A percentile compares a stretch with the other conserved stretches of the same genome.
Conservation (phyloP, 2,797 vertebrate species). For the Aphelocoma californica region DNA sequence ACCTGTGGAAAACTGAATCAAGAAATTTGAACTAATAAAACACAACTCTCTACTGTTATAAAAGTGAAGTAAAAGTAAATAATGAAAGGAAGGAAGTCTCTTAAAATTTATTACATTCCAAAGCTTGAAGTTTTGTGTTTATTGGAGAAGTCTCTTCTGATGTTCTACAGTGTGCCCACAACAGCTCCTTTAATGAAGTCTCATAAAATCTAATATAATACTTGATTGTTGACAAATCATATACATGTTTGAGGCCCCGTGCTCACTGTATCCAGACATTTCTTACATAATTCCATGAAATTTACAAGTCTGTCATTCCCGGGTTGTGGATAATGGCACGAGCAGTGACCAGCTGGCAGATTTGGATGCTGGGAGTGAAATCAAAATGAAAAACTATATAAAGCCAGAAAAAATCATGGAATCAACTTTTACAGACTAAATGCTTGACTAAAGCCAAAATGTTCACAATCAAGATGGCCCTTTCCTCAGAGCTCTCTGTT, state of each 20-base stretch:
- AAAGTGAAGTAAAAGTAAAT: slow-evolving; percentile 84
- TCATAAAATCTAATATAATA: slow-evolving; percentile 86
- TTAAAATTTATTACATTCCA: slow-evolving; percentile 94
- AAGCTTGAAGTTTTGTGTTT: slow-evolving; percentile 82
- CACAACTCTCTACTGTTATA: slow-evolving; percentile 78
- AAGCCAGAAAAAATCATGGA: slow-evolving; percentile 39
- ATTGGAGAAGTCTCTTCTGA: slow-evolving; percentile 86
- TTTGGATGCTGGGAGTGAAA: slow-evolving; percentile 24
- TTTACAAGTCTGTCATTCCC: slow-evolving; percentile 28
- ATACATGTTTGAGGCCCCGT: slow-evolving; percentile 57
- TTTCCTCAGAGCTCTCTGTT: neutral
- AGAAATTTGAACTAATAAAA: slow-evolving; percentile 87
- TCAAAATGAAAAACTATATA: slow-evolving; percentile 43
- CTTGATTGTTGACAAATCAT: slow-evolving; percentile 85
- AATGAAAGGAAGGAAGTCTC: slow-evolving; percentile 88
- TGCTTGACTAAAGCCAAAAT: slow-evolving; percentile 3
- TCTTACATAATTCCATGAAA: slow-evolving; percentile 57
- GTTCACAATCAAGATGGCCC: neutral
- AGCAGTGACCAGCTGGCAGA: slow-evolving; percentile 43
- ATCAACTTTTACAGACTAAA: slow-evolving; percentile 45
- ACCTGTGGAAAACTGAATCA: slow-evolving; percentile 79
- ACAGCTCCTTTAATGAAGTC: slow-evolving; percentile 87
- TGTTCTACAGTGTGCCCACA: slow-evolving; percentile 85
- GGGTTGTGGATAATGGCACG: slow-evolving; percentile 10
- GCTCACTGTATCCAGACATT: slow-evolving; percentile 55